Evolutionary conservation across 2,888 invertebrate species (phyloP).

Genomic region (Subacronicta megacephala): DNA sequence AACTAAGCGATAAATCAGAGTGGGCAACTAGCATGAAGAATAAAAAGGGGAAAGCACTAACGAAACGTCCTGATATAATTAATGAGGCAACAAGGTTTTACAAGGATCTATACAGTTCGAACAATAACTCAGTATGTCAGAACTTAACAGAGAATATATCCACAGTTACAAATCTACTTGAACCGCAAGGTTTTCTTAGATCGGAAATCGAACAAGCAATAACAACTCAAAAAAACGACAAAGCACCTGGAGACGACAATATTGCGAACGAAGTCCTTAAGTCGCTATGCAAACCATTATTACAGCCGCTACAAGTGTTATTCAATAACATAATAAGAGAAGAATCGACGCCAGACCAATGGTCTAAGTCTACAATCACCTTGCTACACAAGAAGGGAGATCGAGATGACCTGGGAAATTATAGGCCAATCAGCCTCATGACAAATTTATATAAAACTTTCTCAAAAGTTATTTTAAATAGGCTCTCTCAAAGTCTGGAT

Average conservation of each 20-base stretch:
- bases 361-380: constrained; percentile 4
- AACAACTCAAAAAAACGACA: constrained; percentile 1
- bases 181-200: not conserved
- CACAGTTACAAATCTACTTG: not conserved
- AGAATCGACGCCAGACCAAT: not conserved
- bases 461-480: not conserved
- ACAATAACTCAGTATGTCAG: not conserved
- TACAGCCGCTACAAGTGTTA: not conserved
- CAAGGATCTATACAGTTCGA: not conserved
- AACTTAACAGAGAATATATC: not conserved
- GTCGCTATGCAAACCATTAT: not conserved
- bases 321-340: constrained; percentile 1
- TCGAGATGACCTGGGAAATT: not conserved
- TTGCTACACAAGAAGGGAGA: constrained; percentile 10
- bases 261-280: not conserved
- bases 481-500: not conserved
- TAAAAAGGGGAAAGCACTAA: not conserved
- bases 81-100: not conserved
- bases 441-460: not conserved
- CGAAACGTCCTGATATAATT: not conserved
- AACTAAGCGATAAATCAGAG: not conserved
- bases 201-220: not conserved
- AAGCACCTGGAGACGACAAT: not conserved
- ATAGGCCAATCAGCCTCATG: constrained; percentile 8
- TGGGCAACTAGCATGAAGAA: not conserved